Conservation (phyloP, 2,797 vertebrate genomes). For the Characodon lateralis region DNA sequence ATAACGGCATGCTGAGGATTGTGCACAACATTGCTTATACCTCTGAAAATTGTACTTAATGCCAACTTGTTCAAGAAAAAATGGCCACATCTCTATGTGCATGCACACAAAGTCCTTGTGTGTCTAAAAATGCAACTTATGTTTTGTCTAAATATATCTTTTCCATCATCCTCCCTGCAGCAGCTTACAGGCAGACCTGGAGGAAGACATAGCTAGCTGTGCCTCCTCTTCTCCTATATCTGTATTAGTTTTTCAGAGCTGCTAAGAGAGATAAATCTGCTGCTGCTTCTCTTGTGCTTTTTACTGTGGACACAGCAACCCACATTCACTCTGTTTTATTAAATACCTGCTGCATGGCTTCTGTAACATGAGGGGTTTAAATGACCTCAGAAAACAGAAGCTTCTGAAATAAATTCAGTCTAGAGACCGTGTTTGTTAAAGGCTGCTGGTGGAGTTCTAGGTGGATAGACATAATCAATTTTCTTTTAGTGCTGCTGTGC, state of each 20-base stretch:
- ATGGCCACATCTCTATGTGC: no score
- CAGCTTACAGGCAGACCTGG: constrained; percentile 14
- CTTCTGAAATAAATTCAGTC: constrained; percentile 30
- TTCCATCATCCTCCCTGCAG: constrained; percentile 1
- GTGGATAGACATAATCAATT: background rate
- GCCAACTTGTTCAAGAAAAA: background rate
- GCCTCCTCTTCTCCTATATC: constrained; percentile 41
- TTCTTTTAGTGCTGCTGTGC: background rate
- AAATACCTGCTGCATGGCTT: constrained; percentile 7
- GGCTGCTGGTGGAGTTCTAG: background rate
- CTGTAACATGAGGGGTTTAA: background rate
- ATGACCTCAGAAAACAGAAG: constrained; percentile 9
- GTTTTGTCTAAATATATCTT: background rate
- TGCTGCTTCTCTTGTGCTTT: constrained; percentile 25
- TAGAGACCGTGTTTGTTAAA: constrained; percentile 7
- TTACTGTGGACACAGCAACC: constrained; percentile 22
- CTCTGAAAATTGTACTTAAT: background rate
- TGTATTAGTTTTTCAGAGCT: constrained; percentile 53
- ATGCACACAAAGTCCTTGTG: background rate
- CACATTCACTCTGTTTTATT: constrained; percentile 22
- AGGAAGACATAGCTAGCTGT: constrained; percentile 27
- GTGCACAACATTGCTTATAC: no score
- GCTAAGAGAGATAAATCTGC: constrained; percentile 68
- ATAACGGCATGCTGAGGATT: no score
- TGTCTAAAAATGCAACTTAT: background rate